Evolutionary conservation across 2,797 vertebrate species (phyloP).

Genomic region (Taeniopygia guttata): DNA sequence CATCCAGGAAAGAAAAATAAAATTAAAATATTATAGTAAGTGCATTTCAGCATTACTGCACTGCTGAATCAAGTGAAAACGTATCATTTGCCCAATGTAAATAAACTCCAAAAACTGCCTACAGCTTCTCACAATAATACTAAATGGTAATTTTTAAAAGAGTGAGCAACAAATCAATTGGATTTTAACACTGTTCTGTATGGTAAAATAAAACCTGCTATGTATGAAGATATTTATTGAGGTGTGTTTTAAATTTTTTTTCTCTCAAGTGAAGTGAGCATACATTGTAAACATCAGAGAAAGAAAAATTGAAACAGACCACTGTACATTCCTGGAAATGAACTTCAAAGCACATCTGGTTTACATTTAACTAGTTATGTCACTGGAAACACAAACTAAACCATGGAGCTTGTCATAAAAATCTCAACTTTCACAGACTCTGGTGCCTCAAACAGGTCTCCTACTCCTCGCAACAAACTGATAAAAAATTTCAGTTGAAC

Average conservation of each 20-base stretch:
- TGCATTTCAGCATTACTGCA: neutral
- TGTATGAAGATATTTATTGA: neutral
- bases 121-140: neutral
- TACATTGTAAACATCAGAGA: slow-evolving; percentile 55
- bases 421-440: slow-evolving; percentile 58
- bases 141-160: neutral
- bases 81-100: neutral
- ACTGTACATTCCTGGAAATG: slow-evolving; percentile 70
- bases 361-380: slow-evolving; percentile 72
- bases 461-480: neutral
- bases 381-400: slow-evolving; percentile 71
- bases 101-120: neutral
- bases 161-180: neutral
- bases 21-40: neutral
- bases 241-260: neutral
- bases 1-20: neutral
- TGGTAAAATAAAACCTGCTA: neutral
- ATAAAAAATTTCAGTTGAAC: neutral
- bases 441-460: slow-evolving; percentile 17
- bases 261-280: slow-evolving; percentile 32
- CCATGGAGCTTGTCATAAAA: slow-evolving; percentile 61
- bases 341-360: slow-evolving; percentile 76
- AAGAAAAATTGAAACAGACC: slow-evolving; percentile 62
- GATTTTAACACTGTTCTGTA: neutral
- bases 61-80: neutral